Base-by-base conservation (phyloP, 2,113 vertebrate genomes). In the Sialia sialis region DNA sequence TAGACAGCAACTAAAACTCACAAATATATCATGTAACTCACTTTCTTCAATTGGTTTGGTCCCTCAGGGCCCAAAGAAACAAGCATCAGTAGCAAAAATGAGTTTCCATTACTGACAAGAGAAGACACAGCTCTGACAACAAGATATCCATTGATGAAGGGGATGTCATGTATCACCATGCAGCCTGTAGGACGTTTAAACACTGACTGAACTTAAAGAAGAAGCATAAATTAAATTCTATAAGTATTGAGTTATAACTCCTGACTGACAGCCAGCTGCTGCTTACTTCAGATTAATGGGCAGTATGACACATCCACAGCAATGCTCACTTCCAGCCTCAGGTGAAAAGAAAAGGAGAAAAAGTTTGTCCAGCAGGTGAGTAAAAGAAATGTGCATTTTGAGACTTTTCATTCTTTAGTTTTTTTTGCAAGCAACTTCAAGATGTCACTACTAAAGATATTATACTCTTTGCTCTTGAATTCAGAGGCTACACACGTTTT, bases 91-190 rank as follows among this genome's bases (percentile, higher is more conserved):
- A 58, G 68, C 10, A 75, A 78, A 59, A 93, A 54, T 13, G 5
- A 19, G 8, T 90, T 89, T 91, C 60, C 32, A 12, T 66, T 27
- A 27, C 5, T 39, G 19, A 38, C n/a, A 18, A 1, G 1, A 36
- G 74, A 59, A 87, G 68, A 49, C 41, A 29, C 10, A 54, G 6
- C 16, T 63, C 51, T 11, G 13, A 72, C 26, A 78, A 10, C 36
- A 72, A 1, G 0, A 29, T 4, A 48, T 11, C 14, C 22, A 1
- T 2, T n/a, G 34, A 46, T 2, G 3, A 85, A 44, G 41, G 8
- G 54, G 69, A 36, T 43, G n/a, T 34, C 44, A 7, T 43, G 3
- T 41, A 55, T 41, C n/a, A 38, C 63, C 16, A 11, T 8, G 12
- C 18, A 73, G 29, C 25, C 41, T 30, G 38, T 9, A 36, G 30